Evolutionary conservation across 2,113 vertebrate genomes (phyloP).

Genomic region (Sphyrna mokarran): DNA sequence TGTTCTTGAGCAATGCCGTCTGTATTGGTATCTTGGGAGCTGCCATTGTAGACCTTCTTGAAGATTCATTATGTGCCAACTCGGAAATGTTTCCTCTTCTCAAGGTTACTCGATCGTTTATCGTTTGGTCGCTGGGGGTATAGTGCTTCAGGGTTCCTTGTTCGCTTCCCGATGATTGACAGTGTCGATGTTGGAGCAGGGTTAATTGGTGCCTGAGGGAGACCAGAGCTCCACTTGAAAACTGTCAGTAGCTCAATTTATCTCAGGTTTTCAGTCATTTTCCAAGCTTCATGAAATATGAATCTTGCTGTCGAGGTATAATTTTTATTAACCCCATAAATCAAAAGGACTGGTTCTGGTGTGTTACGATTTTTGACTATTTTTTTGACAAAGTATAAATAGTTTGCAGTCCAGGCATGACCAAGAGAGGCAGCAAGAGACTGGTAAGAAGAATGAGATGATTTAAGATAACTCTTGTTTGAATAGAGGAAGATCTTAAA

Average conservation of each 20-base stretch:
- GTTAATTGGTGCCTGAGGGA: conserved; percentile 35
- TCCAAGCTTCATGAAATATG: neutral
- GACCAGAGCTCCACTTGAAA: neutral
- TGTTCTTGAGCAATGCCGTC: neutral
- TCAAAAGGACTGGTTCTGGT: neutral
- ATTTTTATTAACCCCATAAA: conserved; percentile 14
- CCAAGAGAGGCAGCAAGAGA: neutral
- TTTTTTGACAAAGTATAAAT: neutral
- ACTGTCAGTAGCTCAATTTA: conserved; percentile 5
- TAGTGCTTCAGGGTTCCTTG: neutral
- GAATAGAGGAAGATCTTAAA: neutral
- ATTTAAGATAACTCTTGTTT: neutral
- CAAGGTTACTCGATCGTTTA: conserved; percentile 18
- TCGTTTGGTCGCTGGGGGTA: conserved; percentile 11
- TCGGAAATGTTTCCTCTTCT: neutral
- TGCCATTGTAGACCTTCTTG: neutral
- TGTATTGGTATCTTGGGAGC: neutral
- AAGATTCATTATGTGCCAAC: conserved; percentile 8
- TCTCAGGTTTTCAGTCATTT: conserved; percentile 4
- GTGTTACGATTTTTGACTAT: neutral
- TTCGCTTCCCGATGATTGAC: neutral
- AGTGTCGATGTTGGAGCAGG: neutral
- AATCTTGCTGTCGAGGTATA: neutral
- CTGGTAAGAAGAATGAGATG: neutral
- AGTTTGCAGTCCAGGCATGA: neutral